phyloP scores from a whole-genome alignment of 1,140 invertebrate species.

The Drosophila sturtevanti region DNA sequence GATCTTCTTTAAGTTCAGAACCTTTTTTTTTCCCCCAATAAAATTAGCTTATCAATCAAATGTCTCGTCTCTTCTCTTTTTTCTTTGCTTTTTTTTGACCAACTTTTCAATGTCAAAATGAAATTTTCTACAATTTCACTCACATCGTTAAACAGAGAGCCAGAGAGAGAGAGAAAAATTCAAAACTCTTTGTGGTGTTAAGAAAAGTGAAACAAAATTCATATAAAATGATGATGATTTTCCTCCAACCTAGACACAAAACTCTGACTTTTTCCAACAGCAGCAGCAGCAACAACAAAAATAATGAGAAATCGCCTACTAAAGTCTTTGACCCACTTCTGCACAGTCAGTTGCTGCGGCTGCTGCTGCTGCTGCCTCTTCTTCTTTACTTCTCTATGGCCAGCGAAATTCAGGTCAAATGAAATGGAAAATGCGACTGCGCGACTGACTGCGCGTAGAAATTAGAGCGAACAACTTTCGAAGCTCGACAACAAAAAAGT shows the following conservation, averaged over 20 bases:
- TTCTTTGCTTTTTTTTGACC: conserved; percentile 39
- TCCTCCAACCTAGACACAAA: conserved; percentile 12
- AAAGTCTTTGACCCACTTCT: conserved; percentile 65
- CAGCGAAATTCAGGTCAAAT: conserved; percentile 80
- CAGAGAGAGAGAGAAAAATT: neutral
- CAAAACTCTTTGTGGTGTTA: conserved; percentile 41
- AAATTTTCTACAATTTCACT: conserved; percentile 72
- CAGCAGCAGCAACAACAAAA: conserved; percentile 14
- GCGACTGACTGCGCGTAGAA: conserved; percentile 69
- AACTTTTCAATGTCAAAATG: conserved; percentile 77
- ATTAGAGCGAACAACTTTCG: conserved; percentile 72
- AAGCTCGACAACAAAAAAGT: conserved; percentile 50
- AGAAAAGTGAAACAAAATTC: conserved; percentile 66
- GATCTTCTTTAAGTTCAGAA: no score
- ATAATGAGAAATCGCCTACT: conserved; percentile 52
- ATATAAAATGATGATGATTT: neutral
- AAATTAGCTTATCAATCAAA: neutral
- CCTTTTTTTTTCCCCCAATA: no score
- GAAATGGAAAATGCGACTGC: conserved; percentile 75
- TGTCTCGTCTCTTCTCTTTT: no score
- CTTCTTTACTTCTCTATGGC: conserved; percentile 10
- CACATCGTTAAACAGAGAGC: conserved; percentile 10
- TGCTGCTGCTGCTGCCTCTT: neutral
- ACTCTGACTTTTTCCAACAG: conserved; percentile 68
- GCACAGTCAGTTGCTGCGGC: neutral